Base-by-base conservation (phyloP, 2,797 vertebrate species). In the Petrocephalus sullivani region DNA sequence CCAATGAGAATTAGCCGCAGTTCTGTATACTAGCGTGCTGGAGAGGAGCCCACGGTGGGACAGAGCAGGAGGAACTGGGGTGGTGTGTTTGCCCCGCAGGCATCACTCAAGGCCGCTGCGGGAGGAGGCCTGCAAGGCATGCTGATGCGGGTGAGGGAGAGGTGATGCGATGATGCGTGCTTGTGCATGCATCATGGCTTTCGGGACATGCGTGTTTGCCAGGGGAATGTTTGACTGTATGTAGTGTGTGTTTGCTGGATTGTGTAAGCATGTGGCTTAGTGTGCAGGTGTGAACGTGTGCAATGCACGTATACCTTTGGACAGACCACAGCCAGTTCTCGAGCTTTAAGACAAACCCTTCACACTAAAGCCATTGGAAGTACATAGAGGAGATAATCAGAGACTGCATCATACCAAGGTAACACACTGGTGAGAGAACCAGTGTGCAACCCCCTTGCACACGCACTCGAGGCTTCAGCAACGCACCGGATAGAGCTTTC, bases 121-220 rank as follows among this genome's bases (percentile, higher is more conserved):
- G 8, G 91, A 89, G 88, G 88, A 91, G 61, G 7, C 92, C 94
- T 92, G 90, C 90, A 67, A 93, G 95, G 94, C 93, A 94, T 91
- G 86, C n/a, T 88, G 89, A 89, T 89, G 90, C 75, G 85, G 95
- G 93, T 96, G 94, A 96, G 90, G 85, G 6, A 94, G 86, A 95
- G 95, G 95, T 96, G 93, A 46, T 54, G 53, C 5, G 1, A 1
- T 7, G 53, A 7, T 54, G 53, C 1, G 1, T 54, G 7, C 14
- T 61, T 14, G 58, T 19, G 16, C 16, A 16, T 61, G n/a, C 58
- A 16, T 4, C 4, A 21, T 9, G 81, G 49, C 21, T 21, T 51
- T 19, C 1, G n/a, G 37, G 46, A 81, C 75, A 46, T 16, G 41
- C 49, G 14, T 83, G 81, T 83, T 46, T 54, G n/a, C n/a, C 4